Base-by-base conservation (phyloP, 2,113 vertebrate species). In the Plotosus lineatus region DNA sequence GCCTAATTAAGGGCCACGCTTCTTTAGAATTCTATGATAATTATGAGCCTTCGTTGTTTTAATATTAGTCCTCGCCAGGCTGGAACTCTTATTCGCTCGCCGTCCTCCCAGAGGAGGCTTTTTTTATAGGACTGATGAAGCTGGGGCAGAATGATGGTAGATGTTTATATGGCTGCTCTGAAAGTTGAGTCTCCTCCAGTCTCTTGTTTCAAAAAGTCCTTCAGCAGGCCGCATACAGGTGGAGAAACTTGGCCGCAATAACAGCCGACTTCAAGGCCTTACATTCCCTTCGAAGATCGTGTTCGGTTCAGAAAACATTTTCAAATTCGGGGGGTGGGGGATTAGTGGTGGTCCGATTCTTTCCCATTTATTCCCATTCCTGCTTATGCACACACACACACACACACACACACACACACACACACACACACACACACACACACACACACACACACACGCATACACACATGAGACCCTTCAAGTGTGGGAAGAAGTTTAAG, bases 41-140 rank as follows among this genome's bases (percentile, higher is more conserved):
- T 94, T 93, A 94, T 87, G 88, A 68, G 88, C 87, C 90, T 92
- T 91, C 91, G 90, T 93, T 93, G 92, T 93, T 93, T 94, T 93
- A 92, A 93, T 93, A 93, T 93, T 90, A 93, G 92, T 87, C 88
- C 90, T 88, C 88, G 88, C 90, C 90, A 90, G 91, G 58, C 85
- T 78, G 85, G 87, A 90, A 87, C 90, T 88, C 86, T 60, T 84
- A 85, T 88, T 78, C 88, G 63, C 87, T 87, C 89, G 87, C 86
- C 85, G 83, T 11, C 86, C 83, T 91, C 90, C 90, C 91, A 38
- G 75, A 31, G 92, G 92, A 86, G 77, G 68, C 71, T 63, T 75
- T 80, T 69, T 73, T 73, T 80, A 76, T 89, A 89, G 88, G 90
- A 90, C 89, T 87, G 90, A 91, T 88, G 90, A 87, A 88, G 66